Percentiles rank a stretch among this genome's conserved stretches.
These are phyloP conservation scores for Drosophila orena DNA, from an alignment of 1,140 invertebrate genomes.

Conservation along the genomic window DNA sequence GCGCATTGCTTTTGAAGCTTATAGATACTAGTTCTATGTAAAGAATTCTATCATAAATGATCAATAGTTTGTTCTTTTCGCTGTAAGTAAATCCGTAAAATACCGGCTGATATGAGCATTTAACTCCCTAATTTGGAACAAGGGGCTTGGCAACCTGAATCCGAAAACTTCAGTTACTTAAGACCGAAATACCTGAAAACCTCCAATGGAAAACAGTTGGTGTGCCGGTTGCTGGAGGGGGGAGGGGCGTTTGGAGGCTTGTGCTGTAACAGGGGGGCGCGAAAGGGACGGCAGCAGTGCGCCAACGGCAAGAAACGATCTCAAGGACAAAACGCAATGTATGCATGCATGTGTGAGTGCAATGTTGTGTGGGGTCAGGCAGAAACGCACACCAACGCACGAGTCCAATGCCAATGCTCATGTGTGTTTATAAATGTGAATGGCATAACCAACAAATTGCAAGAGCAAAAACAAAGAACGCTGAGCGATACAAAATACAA, in stretches of 20 bases:
- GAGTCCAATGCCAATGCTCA: conserved; percentile 7
- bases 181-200: neutral
- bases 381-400: conserved; percentile 38
- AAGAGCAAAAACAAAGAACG: conserved; percentile 43
- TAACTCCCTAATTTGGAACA: neutral
- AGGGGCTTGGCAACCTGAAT: conserved; percentile 10
- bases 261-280: conserved; percentile 34
- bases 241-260: neutral
- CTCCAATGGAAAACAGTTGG: conserved; percentile 27
- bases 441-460: conserved; percentile 50
- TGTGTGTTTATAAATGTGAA: conserved; percentile 27
- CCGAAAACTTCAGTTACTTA: conserved; percentile 5
- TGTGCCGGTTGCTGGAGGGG: neutral
- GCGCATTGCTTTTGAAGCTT: too few relatives aligned
- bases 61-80: too few relatives aligned
- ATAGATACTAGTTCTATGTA: too few relatives aligned
- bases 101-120: neutral
- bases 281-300: conserved; percentile 11
- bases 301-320: conserved; percentile 51
- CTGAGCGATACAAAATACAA: conserved; percentile 11
- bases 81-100: too few relatives aligned
- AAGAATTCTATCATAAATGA: too few relatives aligned
- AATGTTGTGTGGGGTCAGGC: conserved; percentile 80
- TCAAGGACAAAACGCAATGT: conserved; percentile 61
- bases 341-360: conserved; percentile 10